Percentiles rank a stretch among this genome's conserved stretches.
phyloP scores from a whole-genome alignment of 2,113 vertebrate genomes.

The Colaptes auratus region DNA sequence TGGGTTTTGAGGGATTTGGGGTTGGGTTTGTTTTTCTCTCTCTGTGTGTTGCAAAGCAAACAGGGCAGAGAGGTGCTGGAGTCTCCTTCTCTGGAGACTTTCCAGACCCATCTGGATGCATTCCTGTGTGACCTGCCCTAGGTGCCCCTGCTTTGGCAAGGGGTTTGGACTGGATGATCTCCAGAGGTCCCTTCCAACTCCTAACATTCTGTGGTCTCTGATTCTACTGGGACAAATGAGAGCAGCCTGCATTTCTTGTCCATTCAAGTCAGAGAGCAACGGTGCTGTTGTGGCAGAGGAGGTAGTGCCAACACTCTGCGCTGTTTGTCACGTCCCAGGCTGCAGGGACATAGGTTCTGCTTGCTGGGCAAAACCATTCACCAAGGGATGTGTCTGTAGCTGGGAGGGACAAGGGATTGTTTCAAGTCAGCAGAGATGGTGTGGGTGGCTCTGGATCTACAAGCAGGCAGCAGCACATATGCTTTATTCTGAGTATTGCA shows the following conservation, averaged over 20 bases:
- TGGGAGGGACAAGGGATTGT: not conserved
- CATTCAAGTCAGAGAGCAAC: not conserved
- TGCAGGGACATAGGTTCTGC: not conserved
- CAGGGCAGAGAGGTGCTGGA: no score
- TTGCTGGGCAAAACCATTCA: not conserved
- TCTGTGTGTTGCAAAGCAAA: not conserved
- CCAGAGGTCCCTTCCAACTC: no score
- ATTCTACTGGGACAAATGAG: conserved; percentile 10
- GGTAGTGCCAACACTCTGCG: not conserved
- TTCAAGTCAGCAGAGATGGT: not conserved
- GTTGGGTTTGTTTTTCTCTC: not conserved
- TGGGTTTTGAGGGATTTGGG: no score
- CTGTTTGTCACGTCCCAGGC: not conserved
- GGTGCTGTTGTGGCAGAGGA: not conserved
- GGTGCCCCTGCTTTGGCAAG: no score
- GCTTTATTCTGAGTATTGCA: not conserved
- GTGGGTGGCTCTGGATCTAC: not conserved
- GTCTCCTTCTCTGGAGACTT: no score
- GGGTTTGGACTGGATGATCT: no score
- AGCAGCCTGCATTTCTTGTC: conserved; percentile 27
- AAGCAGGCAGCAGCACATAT: not conserved
- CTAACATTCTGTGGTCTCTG: not conserved
- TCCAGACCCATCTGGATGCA: no score
- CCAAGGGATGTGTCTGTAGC: not conserved
- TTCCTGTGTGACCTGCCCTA: no score